A percentile compares a stretch with the other conserved stretches of the same genome.
Evolutionary conservation across 1,140 invertebrate species (phyloP).

Genomic region (Theocolax elegans): DNA sequence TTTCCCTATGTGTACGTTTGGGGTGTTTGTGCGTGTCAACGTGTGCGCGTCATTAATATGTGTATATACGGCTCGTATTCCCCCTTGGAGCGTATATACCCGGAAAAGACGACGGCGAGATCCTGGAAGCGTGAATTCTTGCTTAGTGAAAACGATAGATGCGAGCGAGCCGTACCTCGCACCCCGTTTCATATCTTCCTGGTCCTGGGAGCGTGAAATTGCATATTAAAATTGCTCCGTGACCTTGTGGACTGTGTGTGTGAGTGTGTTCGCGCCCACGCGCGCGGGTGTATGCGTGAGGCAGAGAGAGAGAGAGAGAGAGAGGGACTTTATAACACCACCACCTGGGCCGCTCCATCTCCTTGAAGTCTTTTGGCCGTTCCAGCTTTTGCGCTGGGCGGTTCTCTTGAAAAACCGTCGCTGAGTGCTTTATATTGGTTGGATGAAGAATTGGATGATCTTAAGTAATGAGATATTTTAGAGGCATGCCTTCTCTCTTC

Average conservation of each 20-base stretch:
- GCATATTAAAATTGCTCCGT: slow-evolving; percentile 36
- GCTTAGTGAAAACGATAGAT: slow-evolving; percentile 34
- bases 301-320: too few species aligned
- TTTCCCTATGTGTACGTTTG: too few species aligned
- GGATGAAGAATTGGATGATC: not conserved
- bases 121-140: slow-evolving; percentile 5
- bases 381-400: not conserved
- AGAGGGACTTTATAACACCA: too few species aligned
- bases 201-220: slow-evolving; percentile 26
- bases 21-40: not conserved
- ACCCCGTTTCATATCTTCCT: not conserved
- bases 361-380: slow-evolving; percentile 8
- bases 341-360: not conserved
- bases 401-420: not conserved
- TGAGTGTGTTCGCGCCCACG: too few species aligned
- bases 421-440: slow-evolving; percentile 1
- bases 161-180: not conserved
- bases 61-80: slow-evolving; percentile 16
- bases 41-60: not conserved
- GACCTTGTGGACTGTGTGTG: too few species aligned
- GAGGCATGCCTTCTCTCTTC: too few species aligned
- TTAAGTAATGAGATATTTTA: slow-evolving; percentile 17
- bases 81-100: too few species aligned
- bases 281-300: too few species aligned
- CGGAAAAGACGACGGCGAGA: too few species aligned